Evolutionary conservation across 1,140 invertebrate species (phyloP), one percentile per base, ranked within the genome.

Genomic region (Aphaenogaster floridana): DNA sequence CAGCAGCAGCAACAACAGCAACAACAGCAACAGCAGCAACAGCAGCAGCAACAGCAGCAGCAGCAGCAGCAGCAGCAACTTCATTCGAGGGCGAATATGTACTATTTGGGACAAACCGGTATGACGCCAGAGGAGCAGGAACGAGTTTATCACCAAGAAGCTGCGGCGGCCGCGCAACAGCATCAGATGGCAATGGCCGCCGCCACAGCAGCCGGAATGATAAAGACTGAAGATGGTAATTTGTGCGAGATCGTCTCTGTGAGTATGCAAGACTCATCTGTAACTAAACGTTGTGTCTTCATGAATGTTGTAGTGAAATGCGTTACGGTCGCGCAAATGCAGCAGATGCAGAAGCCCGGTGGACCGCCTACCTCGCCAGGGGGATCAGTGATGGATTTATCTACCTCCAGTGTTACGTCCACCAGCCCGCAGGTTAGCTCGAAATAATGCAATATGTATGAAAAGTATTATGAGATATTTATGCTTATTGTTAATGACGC

Each of bases 371-470:
- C 97, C 54, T 97, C 97, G 13, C 96, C 97, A 9, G 97, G 97
- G 1, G 97, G 97, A 63, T 97, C 97, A 15, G 98, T 98, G 78
- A 98, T 98, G 96, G 98, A 98, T 95, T 96, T 98, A 42, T 98
- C 98, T 74, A 98, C 98, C 42, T 98, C 98, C 87, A 98, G 97
- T 94, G 97, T 97, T 28, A 97, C 97, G 48, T 97, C 97, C 42
- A 97, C 97, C 84, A 98, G 97, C 96, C 97, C 98, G 90, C 97
- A 98, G 96, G 97, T 98, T 93, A 95, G 87, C 5, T 4, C 36
- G 8, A 83, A 42, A 57, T 36, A 8, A 64, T n/a, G 34, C 7
- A 8, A 5, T 13, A 5, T 13, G 1, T 36, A 42, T 13, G 15
- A 66, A 66, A 48, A 66, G 11, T 34, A 64, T 48, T 48, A 21